These are phyloP conservation scores for Scophthalmus maximus DNA, from an alignment of 2,113 vertebrate species.

Conservation along the genomic window DNA sequence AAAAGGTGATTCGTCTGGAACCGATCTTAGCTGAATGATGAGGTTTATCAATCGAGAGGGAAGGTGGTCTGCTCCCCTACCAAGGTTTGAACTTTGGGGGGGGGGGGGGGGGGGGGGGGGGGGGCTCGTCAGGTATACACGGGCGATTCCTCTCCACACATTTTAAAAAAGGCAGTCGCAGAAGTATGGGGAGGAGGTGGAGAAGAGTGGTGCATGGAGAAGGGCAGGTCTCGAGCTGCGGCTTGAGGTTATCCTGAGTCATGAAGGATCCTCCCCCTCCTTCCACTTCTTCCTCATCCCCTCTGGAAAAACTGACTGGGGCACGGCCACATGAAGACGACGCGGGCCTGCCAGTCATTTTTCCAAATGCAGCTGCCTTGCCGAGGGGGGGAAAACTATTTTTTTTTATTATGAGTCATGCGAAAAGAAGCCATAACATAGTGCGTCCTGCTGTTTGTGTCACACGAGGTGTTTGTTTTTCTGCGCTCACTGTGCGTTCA, in stretches of 20 bases:
- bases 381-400: slow-evolving; percentile 36
- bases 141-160: not conserved
- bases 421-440: not conserved
- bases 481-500: too few relatives aligned
- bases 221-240: slow-evolving; percentile 36
- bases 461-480: slow-evolving; percentile 11
- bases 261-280: slow-evolving; percentile 50
- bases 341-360: slow-evolving; percentile 21
- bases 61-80: too few relatives aligned
- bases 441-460: not conserved
- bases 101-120: not conserved
- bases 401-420: slow-evolving; percentile 54
- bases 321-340: slow-evolving; percentile 34
- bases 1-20: not conserved
- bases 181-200: slow-evolving; percentile 1
- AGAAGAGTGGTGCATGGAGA: not conserved
- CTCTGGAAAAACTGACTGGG: slow-evolving; percentile 65
- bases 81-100: too few relatives aligned
- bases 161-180: not conserved
- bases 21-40: too few relatives aligned
- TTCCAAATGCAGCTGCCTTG: slow-evolving; percentile 28
- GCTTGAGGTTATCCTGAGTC: slow-evolving; percentile 68
- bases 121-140: not conserved
- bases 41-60: too few relatives aligned
- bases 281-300: slow-evolving; percentile 23